These are phyloP conservation scores for Pachypanchax playfairii DNA, from an alignment of 2,113 vertebrate species.

Conservation along the genomic window DNA sequence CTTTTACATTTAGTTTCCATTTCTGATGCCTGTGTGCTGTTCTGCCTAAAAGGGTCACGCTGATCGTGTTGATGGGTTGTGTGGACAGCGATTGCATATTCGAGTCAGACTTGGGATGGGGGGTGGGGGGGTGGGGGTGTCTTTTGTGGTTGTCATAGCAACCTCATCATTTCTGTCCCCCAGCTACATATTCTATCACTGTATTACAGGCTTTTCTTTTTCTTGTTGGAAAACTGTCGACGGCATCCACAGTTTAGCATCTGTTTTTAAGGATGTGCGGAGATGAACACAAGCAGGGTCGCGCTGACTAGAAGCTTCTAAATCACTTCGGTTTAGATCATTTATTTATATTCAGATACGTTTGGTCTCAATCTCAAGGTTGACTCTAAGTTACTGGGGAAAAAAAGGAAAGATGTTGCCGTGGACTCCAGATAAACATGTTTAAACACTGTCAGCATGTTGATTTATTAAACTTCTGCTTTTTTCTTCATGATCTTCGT, in stretches of 20 bases:
- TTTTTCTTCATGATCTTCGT: slow-evolving; percentile 18
- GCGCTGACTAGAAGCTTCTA: neutral
- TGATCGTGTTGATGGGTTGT: slow-evolving; percentile 38
- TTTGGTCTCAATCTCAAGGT: slow-evolving; percentile 12
- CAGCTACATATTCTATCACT: slow-evolving; percentile 53
- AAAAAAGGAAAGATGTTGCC: slow-evolving; percentile 28
- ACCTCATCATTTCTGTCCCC: slow-evolving; percentile 57
- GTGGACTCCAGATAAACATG: neutral
- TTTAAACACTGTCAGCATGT: slow-evolving; percentile 8
- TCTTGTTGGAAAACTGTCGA: slow-evolving; percentile 10
- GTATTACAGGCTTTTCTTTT: slow-evolving; percentile 56
- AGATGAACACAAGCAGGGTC: neutral
- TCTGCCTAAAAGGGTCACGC: slow-evolving; percentile 31
- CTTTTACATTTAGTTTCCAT: no score
- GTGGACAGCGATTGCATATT: slow-evolving; percentile 48
- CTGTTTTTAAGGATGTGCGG: neutral
- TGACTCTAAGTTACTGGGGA: neutral
- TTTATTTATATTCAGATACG: neutral
- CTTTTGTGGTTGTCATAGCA: slow-evolving; percentile 74
- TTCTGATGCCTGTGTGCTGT: slow-evolving; percentile 20
- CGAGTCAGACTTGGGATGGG: slow-evolving; percentile 53
- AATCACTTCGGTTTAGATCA: neutral
- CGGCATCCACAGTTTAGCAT: neutral
- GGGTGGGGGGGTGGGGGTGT: slow-evolving; percentile 22
- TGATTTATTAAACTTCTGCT: slow-evolving; percentile 12